Base-by-base conservation (phyloP, 1,140 invertebrate species). In the Homalodisca vitripennis region DNA sequence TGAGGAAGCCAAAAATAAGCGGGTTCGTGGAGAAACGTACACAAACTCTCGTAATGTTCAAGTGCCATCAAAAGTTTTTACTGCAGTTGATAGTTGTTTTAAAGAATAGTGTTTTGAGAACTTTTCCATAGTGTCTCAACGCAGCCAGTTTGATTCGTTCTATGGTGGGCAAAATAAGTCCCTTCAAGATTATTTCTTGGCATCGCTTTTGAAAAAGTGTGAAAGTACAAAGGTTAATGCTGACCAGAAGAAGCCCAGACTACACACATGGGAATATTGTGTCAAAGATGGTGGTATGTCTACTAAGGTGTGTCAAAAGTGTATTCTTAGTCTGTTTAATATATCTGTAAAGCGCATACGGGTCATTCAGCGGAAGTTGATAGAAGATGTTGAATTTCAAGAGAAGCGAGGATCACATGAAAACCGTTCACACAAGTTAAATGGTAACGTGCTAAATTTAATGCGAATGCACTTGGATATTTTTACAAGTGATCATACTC, bases 351-450 rank as follows among this genome's bases (percentile, higher is more conserved):
- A 53, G 20, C 48, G 48, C 17, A 64, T 64, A 64, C 29, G 62
- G 24, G 26, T 67, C 26, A 51, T 67, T 53, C 66, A 67, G 32
- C 22, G 41, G 24, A 67, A 67, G 48, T 48, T 67, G 20, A 24
- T 67, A 29, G 48, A 67, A 17, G 48, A 32, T 30, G 66, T 48
- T 27, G 47, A 22, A 48, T 67, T 67, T 29, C n/a, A 48, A 53
- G 66, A 67, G 29, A 67, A 24, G 53, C 46, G 66, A 32, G 66
- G 66, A 47, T 48, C 27, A 12, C 26, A 51, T 30, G 26, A 51
- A 13, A 67, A 67, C 48, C 34, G 66, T 13, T n/a, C 62, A 14
- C 62, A 67, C 53, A 67, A 55, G 53, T 22, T 67, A 24, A 55
- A 51, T 27, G 24, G 41, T 48, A 67, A 67, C 41, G 66, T 67